phyloP scores from a whole-genome alignment of 2,797 vertebrate genomes.

The Astyanax mexicanus region DNA sequence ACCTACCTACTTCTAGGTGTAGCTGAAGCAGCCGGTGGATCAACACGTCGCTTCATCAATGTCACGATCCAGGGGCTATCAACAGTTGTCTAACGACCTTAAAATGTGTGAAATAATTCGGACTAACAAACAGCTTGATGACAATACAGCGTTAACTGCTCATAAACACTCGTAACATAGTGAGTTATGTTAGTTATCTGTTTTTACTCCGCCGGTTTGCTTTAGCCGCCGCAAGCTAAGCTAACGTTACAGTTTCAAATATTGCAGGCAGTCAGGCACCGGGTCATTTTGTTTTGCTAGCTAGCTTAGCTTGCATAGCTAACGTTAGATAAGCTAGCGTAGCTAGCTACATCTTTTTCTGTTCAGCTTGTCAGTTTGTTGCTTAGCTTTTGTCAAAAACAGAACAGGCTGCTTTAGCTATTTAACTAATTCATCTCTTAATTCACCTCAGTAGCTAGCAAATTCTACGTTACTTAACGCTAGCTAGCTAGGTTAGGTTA shows the following conservation, averaged over 20 bases:
- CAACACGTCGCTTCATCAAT: slow-evolving; percentile 60
- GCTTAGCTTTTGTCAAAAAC: too few relatives aligned
- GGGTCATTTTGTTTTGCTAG: neutral
- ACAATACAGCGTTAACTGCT: neutral
- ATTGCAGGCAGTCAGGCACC: neutral
- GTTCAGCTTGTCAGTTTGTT: too few relatives aligned
- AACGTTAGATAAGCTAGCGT: too few relatives aligned
- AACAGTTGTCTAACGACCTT: slow-evolving; percentile 35
- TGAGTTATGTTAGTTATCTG: too few relatives aligned
- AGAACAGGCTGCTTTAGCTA: too few relatives aligned
- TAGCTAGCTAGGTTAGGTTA: too few relatives aligned
- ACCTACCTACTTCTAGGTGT: too few relatives aligned
- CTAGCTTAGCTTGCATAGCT: neutral
- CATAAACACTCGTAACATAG: neutral
- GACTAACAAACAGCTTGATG: neutral
- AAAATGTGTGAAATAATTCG: neutral
- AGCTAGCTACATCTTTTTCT: too few relatives aligned
- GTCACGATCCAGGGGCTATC: slow-evolving; percentile 46
- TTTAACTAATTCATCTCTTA: too few relatives aligned
- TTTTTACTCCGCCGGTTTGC: neutral
- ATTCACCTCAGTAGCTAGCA: too few relatives aligned
- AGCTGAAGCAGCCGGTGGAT: slow-evolving; percentile 43
- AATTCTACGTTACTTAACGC: too few relatives aligned
- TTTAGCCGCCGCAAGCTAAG: too few relatives aligned
- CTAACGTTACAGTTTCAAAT: neutral